Conservation (phyloP, 2,797 vertebrate species). For the Smutsia gigantea region DNA sequence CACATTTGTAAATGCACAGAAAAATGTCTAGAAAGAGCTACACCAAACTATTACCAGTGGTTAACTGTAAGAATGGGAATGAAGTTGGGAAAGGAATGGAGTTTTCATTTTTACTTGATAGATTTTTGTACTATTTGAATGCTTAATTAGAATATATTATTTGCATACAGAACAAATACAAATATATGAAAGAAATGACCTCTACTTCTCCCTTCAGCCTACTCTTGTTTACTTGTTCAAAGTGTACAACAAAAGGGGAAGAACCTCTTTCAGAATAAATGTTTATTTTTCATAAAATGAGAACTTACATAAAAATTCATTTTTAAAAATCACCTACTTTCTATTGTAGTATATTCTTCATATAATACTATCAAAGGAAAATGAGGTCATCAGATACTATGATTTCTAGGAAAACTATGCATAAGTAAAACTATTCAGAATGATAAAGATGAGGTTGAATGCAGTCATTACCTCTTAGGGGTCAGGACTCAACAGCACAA, state of each 20-base stretch:
- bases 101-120: neutral
- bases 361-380: neutral
- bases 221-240: neutral
- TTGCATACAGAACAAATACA: neutral
- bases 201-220: neutral
- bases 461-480: too few species aligned
- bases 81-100: neutral
- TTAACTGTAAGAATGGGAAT: neutral
- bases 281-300: neutral
- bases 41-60: neutral
- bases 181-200: neutral
- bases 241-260: neutral
- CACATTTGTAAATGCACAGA: neutral
- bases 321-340: neutral
- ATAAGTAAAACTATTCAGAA: neutral
- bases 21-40: neutral
- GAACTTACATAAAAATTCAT: neutral
- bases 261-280: neutral
- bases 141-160: neutral
- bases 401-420: neutral
- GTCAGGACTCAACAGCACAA: neutral
- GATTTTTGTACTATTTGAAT: neutral
- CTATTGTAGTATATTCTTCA: neutral
- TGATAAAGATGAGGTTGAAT: neutral
- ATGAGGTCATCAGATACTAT: neutral